Base-by-base conservation (phyloP, 2,797 vertebrate genomes). In the Tadarida brasiliensis region DNA sequence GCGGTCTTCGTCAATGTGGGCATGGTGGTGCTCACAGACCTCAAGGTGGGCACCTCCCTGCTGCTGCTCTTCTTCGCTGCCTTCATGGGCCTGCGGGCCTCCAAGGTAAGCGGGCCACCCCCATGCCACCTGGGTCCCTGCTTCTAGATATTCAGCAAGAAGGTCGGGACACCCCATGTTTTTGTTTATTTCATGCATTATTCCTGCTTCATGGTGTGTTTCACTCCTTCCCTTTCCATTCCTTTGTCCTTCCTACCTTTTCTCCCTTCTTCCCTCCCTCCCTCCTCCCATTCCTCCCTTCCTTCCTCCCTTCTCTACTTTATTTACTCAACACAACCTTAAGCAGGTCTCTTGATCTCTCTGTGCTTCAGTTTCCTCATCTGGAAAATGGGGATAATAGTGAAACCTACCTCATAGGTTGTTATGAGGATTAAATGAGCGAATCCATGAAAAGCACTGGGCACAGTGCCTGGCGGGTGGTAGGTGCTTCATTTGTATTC, bases 1-100 rank as follows among this genome's bases (percentile, higher is more conserved):
- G 97, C 76, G 0, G 71, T 98, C 73, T 98, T 98, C 0, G 98
- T 98, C 96, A 98, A 98, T 8, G 98, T 98, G 76, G 97, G 98
- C 83, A 98, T 98, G 98, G 98, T 98, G 97, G 96, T 98, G 30
- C 94, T 98, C 14, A 91, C 98, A 0, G 98, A 98, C 90, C 92
- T 98, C 95, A 98, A 98, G 97, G 81, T 98, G 65, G 98, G 97
- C 86, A 98, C 98, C 3, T 97, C 97, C 7, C 88, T 98, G 61
- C 85, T 98, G 63, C 95, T 98, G 12, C 91, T 98, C 30, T 59
- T 98, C 82, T 98, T 98, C 1, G 95, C 97, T 0, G 51, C 86
- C 71, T 98, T 98, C 83, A 98, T 98, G 98, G 97, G 96, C 67
- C 82, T 98, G 77, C 97, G 98, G 1, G 97, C 97, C 54, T 97